Evolutionary conservation across 2,797 vertebrate genomes (phyloP).

Genomic region (Coregonus ussuriensis): DNA sequence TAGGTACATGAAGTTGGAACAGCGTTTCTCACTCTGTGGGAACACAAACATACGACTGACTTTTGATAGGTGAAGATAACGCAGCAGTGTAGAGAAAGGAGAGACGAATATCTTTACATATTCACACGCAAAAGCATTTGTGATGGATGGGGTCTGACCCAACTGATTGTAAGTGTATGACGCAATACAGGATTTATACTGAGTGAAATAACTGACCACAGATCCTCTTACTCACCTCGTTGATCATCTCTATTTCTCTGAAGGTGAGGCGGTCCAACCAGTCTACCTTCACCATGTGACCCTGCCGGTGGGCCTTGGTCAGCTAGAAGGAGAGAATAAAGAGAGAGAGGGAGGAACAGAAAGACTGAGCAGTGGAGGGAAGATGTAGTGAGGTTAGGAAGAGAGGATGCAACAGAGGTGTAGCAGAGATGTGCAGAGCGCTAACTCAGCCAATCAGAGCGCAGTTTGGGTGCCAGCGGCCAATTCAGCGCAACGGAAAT

Average conservation of each 20-base stretch:
- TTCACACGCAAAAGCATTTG: too few relatives aligned
- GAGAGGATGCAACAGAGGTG: conserved; percentile 4
- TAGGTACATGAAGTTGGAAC: conserved; percentile 99
- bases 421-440: conserved; percentile 26
- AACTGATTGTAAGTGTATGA: too few relatives aligned
- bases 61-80: neutral
- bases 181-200: neutral
- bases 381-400: neutral
- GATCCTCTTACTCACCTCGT: conserved; percentile 81
- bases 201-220: neutral
- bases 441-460: conserved; percentile 55
- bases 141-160: too few relatives aligned
- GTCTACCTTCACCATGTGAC: conserved; percentile 99
- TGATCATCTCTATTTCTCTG: conserved; percentile 99
- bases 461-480: conserved; percentile 51
- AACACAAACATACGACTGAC: conserved; percentile 14
- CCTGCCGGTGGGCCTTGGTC: conserved; percentile 97
- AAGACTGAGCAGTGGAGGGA: neutral
- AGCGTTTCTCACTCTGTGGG: conserved; percentile 93
- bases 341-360: conserved; percentile 3
- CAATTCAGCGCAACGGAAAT: conserved; percentile 42
- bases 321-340: conserved; percentile 72
- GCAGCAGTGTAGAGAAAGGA: too few relatives aligned
- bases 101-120: too few relatives aligned
- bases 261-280: conserved; percentile 98